Percentiles rank a stretch among this genome's conserved stretches.
These are phyloP conservation scores for Coptodon bakossiorum DNA, from an alignment of 2,113 vertebrate genomes.

Conservation along the genomic window DNA sequence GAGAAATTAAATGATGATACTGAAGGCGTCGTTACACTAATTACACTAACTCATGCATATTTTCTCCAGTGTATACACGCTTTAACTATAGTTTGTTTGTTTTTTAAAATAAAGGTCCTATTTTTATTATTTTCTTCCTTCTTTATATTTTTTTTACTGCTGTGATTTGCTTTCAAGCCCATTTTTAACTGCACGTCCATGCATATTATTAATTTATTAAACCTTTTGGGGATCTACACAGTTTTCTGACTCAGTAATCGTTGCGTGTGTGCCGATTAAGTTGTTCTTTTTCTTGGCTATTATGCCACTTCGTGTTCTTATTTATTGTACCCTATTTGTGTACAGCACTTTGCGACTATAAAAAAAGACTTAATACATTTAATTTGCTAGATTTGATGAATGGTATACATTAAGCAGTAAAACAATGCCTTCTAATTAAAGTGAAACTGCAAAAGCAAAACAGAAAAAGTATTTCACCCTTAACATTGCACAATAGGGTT, in stretches of 20 bases:
- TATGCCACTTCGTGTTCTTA: background rate
- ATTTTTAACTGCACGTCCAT: background rate
- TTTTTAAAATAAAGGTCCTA: background rate
- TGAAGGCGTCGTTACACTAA: background rate
- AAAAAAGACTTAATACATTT: background rate
- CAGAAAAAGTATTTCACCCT: background rate
- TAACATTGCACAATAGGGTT: background rate
- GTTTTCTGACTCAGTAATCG: background rate
- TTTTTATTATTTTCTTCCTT: background rate
- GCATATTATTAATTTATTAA: background rate
- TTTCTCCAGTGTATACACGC: background rate
- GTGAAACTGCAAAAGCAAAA: background rate
- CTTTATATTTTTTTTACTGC: background rate
- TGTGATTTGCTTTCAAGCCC: background rate
- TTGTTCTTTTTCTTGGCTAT: background rate
- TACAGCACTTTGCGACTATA: background rate
- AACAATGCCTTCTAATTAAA: background rate
- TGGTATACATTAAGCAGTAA: fast-evolving
- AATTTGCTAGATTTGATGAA: background rate
- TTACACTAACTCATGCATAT: background rate
- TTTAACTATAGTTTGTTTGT: fast-evolving
- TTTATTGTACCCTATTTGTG: background rate
- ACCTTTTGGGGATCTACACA: background rate
- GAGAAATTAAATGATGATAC: background rate
- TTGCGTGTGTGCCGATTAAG: background rate